Conservation (phyloP, 2,113 vertebrate species). For the Dipodomys spectabilis region DNA sequence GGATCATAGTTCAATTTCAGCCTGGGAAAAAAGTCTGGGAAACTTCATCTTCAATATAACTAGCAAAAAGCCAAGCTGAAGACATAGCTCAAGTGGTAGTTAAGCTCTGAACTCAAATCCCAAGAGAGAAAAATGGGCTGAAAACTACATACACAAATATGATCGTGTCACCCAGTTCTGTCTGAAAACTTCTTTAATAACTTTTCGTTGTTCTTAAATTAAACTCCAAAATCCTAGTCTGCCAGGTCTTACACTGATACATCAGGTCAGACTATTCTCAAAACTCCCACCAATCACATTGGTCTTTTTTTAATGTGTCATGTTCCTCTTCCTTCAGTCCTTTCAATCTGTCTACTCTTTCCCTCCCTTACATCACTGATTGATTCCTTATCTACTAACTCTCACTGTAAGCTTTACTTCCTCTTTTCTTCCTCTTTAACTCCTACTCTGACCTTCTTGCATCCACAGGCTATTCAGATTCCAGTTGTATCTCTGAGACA, state of each 20-base stretch:
- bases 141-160: background rate
- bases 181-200: background rate
- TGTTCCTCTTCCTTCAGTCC: background rate
- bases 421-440: background rate
- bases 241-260: background rate
- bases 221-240: constrained; percentile 1
- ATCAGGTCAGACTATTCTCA: background rate
- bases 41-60: no score
- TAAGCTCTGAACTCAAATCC: no score
- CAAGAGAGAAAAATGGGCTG: no score
- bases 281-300: background rate
- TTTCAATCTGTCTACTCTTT: background rate
- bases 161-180: background rate
- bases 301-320: background rate
- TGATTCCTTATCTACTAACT: background rate
- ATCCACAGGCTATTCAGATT: background rate
- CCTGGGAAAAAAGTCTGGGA: no score
- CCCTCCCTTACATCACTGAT: background rate
- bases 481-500: background rate
- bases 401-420: constrained; percentile 21
- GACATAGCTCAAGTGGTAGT: no score
- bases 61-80: no score
- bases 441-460: background rate
- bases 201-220: constrained; percentile 12
- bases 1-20: no score